A percentile compares a stretch with the other conserved stretches of the same genome.
Conservation (phyloP, 64 coral and sea anemone species). For the Pocillopora verrucosa region DNA sequence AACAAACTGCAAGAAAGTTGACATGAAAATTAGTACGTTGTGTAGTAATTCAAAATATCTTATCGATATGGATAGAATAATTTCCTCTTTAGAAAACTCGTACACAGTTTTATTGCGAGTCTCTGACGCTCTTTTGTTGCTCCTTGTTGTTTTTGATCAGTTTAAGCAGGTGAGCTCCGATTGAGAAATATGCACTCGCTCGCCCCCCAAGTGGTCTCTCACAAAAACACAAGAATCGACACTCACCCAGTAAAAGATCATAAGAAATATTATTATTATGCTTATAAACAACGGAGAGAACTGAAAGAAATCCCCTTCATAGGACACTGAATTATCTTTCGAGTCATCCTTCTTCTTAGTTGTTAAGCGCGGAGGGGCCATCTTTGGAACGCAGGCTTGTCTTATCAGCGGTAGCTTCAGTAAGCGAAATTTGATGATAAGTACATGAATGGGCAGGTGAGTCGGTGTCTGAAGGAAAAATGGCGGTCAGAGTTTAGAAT, state of each 20-base stretch:
- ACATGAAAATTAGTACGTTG: background rate
- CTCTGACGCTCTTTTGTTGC: too few relatives aligned
- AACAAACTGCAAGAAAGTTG: slow-evolving; percentile 34
- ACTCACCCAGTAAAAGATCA: slow-evolving; percentile 67
- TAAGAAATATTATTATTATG: slow-evolving; percentile 3
- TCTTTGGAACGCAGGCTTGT: slow-evolving; percentile 6
- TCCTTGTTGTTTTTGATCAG: too few relatives aligned
- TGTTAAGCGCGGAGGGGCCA: slow-evolving; percentile 44
- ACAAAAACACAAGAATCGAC: background rate
- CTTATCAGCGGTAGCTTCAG: background rate
- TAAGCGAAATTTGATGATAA: background rate
- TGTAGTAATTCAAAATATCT: background rate
- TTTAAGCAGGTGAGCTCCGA: too few relatives aligned
- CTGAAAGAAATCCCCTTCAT: slow-evolving; percentile 50
- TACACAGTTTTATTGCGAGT: too few relatives aligned
- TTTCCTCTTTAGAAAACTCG: too few relatives aligned
- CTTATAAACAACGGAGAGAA: slow-evolving; percentile 1
- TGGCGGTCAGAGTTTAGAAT: background rate
- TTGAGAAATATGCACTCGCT: too few relatives aligned
- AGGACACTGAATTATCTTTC: background rate
- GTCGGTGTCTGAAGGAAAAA: background rate
- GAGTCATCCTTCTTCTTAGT: background rate
- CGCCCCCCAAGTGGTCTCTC: background rate
- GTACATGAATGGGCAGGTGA: background rate
- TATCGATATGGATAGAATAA: too few relatives aligned